These are phyloP conservation scores for Hypocryptadius cinnamomeus DNA, from an alignment of 2,113 vertebrate genomes.

Conservation along the genomic window DNA sequence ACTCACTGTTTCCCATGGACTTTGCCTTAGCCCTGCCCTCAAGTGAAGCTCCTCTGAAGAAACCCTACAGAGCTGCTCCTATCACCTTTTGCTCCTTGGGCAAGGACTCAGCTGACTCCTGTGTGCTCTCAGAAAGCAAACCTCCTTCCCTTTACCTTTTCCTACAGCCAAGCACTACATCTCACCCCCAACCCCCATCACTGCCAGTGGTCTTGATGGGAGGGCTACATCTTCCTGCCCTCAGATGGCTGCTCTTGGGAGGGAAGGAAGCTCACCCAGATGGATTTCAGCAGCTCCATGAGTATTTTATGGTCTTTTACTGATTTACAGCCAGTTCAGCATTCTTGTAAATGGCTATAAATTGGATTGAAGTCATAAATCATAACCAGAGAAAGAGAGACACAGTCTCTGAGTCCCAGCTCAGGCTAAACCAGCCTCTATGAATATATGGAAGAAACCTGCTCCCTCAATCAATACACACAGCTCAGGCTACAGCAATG, in stretches of 20 bases:
- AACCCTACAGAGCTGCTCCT: not conserved
- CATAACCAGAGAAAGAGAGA: conserved; percentile 67
- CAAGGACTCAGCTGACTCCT: not conserved
- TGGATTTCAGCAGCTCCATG: conserved; percentile 73
- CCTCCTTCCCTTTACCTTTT: not conserved
- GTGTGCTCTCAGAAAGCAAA: not conserved
- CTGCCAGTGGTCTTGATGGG: not conserved
- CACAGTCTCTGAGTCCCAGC: conserved; percentile 58
- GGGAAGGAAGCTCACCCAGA: conserved; percentile 67
- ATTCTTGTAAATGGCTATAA: conserved; percentile 81
- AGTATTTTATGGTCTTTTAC: conserved; percentile 76
- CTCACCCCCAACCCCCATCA: not conserved
- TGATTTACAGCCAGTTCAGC: conserved; percentile 81
- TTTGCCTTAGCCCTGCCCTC: not conserved
- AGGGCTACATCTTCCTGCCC: conserved; percentile 41
- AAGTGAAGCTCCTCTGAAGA: not conserved
- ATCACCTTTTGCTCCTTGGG: not conserved
- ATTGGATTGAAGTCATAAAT: conserved; percentile 81
- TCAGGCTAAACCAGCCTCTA: conserved; percentile 64
- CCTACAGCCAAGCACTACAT: not conserved
- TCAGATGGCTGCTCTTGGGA: conserved; percentile 62
- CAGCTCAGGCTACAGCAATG: not conserved
- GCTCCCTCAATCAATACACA: conserved; percentile 51
- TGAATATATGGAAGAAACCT: conserved; percentile 68
- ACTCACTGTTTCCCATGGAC: not conserved